Evolutionary conservation across 2,113 vertebrate genomes (phyloP).

Genomic region (Cebus imitator): DNA sequence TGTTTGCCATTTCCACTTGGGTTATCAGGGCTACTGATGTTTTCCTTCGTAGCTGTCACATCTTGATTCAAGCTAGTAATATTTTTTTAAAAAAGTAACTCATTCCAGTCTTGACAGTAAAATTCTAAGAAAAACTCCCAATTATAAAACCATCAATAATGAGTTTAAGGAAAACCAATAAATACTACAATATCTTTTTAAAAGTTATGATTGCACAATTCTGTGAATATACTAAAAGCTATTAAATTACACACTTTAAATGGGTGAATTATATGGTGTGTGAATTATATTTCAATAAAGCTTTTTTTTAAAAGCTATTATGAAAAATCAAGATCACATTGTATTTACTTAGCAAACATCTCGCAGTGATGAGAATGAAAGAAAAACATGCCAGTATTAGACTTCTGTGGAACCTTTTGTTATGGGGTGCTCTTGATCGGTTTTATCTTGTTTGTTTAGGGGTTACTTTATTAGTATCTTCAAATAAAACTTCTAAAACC

Average conservation of each 20-base stretch:
- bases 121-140: conserved; percentile 28
- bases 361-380: conserved; percentile 4
- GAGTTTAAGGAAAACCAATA: conserved; percentile 30
- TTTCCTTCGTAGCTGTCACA: conserved; percentile 73
- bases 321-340: not conserved
- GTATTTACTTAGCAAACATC: conserved; percentile 5
- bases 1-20: conserved; percentile 86
- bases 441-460: conserved; percentile 44
- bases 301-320: not conserved
- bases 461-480: not conserved
- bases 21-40: conserved; percentile 79
- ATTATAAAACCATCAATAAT: conserved; percentile 34
- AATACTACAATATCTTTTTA: not conserved
- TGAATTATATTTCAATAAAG: conserved; percentile 45
- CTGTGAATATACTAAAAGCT: not conserved
- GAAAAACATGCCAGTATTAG: conserved; percentile 3
- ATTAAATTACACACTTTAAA: conserved; percentile 5
- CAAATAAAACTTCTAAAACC: conserved; percentile 46
- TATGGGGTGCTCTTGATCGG: not conserved
- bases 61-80: conserved; percentile 70
- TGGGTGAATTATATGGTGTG: not conserved
- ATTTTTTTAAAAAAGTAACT: not conserved
- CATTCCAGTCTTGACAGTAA: not conserved
- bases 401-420: conserved; percentile 18
- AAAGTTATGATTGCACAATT: not conserved